Conservation (phyloP, 2,797 vertebrate species). For the Mico argentatus region DNA sequence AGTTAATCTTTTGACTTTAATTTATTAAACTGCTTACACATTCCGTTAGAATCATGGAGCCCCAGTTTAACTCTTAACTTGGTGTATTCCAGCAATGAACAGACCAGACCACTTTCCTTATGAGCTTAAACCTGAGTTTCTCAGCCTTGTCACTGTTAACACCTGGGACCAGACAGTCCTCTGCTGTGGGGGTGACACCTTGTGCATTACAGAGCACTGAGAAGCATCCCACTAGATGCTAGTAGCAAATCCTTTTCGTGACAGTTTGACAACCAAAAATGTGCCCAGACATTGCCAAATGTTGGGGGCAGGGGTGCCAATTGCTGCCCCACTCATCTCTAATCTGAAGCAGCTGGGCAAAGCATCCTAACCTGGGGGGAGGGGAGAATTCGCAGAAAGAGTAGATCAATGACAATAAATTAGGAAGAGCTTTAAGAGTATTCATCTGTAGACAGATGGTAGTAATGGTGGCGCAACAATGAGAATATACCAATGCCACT, state of each 20-base stretch:
- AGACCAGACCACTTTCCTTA: neutral
- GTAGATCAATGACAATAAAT: neutral
- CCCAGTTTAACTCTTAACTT: neutral
- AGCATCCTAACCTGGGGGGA: neutral
- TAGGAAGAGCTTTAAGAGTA: neutral
- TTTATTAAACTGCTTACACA: neutral
- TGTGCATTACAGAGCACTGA: neutral
- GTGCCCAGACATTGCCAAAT: neutral
- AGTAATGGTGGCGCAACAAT: accelerated
- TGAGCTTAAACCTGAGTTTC: neutral
- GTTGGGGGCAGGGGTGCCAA: neutral
- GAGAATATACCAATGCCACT: neutral
- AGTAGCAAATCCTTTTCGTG: neutral
- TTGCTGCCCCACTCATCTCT: neutral
- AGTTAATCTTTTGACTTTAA: neutral
- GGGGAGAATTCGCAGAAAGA: neutral
- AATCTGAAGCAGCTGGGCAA: neutral
- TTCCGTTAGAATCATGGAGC: neutral
- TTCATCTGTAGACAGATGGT: neutral
- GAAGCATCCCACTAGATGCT: neutral
- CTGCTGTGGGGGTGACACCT: neutral
- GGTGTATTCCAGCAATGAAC: neutral
- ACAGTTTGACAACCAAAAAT: neutral
- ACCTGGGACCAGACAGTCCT: neutral
- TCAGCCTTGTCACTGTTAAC: neutral